Conservation (phyloP, 2,113 vertebrate species). For the Rhynchomys soricoides region DNA sequence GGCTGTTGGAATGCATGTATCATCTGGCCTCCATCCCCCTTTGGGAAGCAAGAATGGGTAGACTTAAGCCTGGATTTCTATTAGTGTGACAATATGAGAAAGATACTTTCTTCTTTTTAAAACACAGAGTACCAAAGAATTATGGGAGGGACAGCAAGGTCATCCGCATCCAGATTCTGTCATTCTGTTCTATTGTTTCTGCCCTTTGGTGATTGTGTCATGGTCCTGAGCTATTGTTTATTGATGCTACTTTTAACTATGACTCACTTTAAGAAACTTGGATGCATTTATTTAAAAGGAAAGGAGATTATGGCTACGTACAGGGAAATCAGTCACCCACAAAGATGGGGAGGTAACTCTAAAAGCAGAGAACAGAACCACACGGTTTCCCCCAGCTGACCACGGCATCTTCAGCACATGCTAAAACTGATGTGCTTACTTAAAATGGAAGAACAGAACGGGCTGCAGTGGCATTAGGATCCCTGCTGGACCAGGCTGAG, state of each 20-base stretch:
- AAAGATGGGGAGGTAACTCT: not conserved
- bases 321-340: not conserved
- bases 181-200: not conserved
- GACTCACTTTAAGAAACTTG: not conserved
- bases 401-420: not conserved
- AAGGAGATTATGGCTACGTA: not conserved
- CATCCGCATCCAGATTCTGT: not conserved
- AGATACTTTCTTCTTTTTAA: not conserved
- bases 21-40: not conserved
- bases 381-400: not conserved
- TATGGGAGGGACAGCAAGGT: not conserved
- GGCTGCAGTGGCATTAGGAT: not conserved
- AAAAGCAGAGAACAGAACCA: not conserved
- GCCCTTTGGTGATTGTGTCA: not conserved
- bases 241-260: constrained; percentile 20
- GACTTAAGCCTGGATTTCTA: not conserved
- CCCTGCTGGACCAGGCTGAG: not conserved
- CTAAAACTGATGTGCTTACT: not conserved
- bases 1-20: accelerated
- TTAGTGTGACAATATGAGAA: not conserved
- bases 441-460: not conserved
- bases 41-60: not conserved
- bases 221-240: not conserved
- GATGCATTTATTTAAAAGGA: not conserved
- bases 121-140: not conserved